phyloP scores from a whole-genome alignment of 2,888 invertebrate genomes.

The Strigamia crassipes region DNA sequence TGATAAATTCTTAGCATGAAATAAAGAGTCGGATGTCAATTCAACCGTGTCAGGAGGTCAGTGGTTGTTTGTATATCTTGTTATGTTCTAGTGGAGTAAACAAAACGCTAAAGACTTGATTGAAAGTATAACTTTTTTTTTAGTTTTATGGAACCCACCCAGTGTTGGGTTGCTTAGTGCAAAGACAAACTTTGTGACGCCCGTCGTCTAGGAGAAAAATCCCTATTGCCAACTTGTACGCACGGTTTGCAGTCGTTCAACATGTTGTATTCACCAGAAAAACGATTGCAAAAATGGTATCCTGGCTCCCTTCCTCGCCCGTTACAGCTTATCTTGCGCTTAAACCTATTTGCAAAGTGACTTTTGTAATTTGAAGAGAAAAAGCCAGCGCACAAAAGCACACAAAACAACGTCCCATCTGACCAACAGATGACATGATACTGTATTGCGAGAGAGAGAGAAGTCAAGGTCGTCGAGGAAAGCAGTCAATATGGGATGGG shows the following conservation, averaged over 20 bases:
- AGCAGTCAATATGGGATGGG: background rate
- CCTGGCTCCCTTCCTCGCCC: background rate
- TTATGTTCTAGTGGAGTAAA: background rate
- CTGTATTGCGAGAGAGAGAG: background rate
- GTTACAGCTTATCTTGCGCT: background rate
- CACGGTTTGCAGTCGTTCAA: background rate
- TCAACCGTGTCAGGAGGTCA: background rate
- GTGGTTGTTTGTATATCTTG: background rate
- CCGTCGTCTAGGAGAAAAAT: conserved; percentile 6
- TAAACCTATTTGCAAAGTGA: conserved; percentile 21
- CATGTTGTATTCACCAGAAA: background rate
- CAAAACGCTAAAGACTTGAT: background rate
- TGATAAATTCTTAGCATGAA: conserved; percentile 16
- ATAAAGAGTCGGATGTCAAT: background rate
- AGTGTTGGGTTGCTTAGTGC: background rate
- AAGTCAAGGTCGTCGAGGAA: background rate
- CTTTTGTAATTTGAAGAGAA: conserved; percentile 16
- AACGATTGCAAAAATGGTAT: background rate
- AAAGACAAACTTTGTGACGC: conserved; percentile 1
- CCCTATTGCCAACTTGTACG: background rate
- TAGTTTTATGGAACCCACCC: background rate
- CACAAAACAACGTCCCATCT: conserved; percentile 2
- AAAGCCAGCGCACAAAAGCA: background rate
- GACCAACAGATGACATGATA: conserved; percentile 8
- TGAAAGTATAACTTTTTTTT: background rate